Percentiles rank a stretch among this genome's conserved stretches.
phyloP scores from a whole-genome alignment of 2,113 vertebrate species.

The Poeciliopsis retropinna region DNA sequence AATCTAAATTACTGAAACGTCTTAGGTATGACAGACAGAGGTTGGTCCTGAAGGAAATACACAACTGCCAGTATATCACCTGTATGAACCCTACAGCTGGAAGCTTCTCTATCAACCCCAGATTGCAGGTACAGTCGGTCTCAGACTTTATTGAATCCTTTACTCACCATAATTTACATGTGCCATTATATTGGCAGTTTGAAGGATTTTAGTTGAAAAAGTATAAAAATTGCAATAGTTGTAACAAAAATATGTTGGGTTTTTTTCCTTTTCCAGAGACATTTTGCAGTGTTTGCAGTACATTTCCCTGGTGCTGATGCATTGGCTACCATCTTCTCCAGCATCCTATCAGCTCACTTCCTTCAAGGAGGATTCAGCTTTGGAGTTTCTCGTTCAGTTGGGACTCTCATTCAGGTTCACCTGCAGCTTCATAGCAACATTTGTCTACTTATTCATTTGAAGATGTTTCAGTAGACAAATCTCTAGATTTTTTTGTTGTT shows the following conservation, averaged over 20 bases:
- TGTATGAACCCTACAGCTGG: conserved; percentile 93
- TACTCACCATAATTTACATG: neutral
- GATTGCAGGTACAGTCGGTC: conserved; percentile 82
- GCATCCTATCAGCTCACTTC: conserved; percentile 82
- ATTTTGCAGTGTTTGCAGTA: conserved; percentile 85
- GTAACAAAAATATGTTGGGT: neutral
- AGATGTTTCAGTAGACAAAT: neutral
- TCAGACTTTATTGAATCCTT: neutral
- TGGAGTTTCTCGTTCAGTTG: conserved; percentile 78
- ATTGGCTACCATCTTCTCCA: conserved; percentile 79
- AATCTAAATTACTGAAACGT: conserved; percentile 19
- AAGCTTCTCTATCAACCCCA: conserved; percentile 92
- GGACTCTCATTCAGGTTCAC: conserved; percentile 72
- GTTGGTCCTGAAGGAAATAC: conserved; percentile 89
- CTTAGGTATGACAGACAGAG: conserved; percentile 97
- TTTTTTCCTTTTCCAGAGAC: conserved; percentile 61
- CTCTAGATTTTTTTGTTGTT: neutral
- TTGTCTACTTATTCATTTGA: neutral
- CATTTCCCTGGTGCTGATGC: conserved; percentile 74
- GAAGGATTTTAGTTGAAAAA: neutral
- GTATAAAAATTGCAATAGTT: neutral
- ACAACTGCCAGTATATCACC: conserved; percentile 90
- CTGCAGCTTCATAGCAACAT: neutral
- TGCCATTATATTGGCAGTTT: neutral
- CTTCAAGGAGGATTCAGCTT: conserved; percentile 81